Percentiles rank a stretch among this genome's conserved stretches.
Evolutionary conservation across 2,888 invertebrate genomes (phyloP).

Genomic region (Hypolimnas misippus): DNA sequence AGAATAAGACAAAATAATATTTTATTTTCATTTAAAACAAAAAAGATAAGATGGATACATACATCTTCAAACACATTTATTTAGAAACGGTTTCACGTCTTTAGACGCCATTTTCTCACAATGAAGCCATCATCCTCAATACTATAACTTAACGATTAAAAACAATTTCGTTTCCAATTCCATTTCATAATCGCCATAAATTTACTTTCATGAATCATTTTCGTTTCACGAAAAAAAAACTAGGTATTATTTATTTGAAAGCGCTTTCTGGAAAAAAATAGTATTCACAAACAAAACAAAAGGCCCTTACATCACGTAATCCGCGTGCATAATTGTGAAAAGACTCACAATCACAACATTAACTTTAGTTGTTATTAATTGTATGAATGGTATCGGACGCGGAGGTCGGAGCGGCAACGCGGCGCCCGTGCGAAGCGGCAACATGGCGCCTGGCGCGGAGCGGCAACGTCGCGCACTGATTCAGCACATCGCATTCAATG

Average conservation of each 20-base stretch:
- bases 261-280: background rate
- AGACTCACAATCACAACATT: slow-evolving; percentile 21
- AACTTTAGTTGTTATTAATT: slow-evolving; percentile 30
- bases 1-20: too few species aligned
- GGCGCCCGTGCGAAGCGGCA: slow-evolving; percentile 63
- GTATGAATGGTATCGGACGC: slow-evolving; percentile 43
- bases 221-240: too few species aligned
- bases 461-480: slow-evolving; percentile 77
- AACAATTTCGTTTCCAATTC: too few species aligned
- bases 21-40: too few species aligned
- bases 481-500: slow-evolving; percentile 72
- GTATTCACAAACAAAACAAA: background rate
- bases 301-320: slow-evolving; percentile 7
- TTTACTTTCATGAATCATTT: too few species aligned
- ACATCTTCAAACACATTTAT: too few species aligned
- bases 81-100: too few species aligned
- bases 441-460: slow-evolving; percentile 63
- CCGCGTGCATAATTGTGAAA: slow-evolving; percentile 9
- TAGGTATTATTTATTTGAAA: background rate
- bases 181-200: too few species aligned
- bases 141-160: too few species aligned
- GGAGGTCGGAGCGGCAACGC: slow-evolving; percentile 41
- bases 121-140: too few species aligned
- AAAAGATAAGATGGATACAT: too few species aligned
- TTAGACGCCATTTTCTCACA: too few species aligned